A percentile compares a stretch with the other conserved stretches of the same genome.
phyloP scores from a whole-genome alignment of 2,888 invertebrate genomes.

The Odontomyia ornata region DNA sequence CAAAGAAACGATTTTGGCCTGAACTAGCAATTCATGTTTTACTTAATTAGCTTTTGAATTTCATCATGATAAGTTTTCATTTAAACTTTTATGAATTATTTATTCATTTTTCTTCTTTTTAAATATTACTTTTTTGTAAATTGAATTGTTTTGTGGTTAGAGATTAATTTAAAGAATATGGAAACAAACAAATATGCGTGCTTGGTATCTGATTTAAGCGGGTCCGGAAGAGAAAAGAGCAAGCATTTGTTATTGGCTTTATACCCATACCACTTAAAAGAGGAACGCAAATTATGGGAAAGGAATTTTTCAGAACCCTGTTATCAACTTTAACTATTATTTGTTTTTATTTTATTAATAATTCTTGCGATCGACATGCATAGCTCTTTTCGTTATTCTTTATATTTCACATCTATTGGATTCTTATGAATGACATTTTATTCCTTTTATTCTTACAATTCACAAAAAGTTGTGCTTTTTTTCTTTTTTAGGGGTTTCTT shows the following conservation, averaged over 20 bases:
- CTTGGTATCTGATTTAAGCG: not conserved
- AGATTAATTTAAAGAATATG: slow-evolving; percentile 29
- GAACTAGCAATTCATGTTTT: too few species aligned
- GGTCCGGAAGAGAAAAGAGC: too few species aligned
- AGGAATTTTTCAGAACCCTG: too few species aligned
- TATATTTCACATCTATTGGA: slow-evolving; percentile 22
- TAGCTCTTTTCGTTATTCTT: slow-evolving; percentile 12
- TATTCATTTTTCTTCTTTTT: slow-evolving; percentile 36
- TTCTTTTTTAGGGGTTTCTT: slow-evolving; percentile 14
- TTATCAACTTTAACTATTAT: too few species aligned
- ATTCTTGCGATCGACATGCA: too few species aligned
- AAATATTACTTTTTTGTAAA: slow-evolving; percentile 25
- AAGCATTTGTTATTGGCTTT: too few species aligned
- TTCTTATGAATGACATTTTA: not conserved
- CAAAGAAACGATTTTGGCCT: too few species aligned
- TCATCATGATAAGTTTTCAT: slow-evolving; percentile 38
- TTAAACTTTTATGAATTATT: slow-evolving; percentile 43
- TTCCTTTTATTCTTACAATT: not conserved
- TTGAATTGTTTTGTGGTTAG: slow-evolving; percentile 20
- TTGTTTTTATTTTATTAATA: too few species aligned
- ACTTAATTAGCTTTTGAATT: slow-evolving; percentile 42
- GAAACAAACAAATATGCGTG: slow-evolving; percentile 4
- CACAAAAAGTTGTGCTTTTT: not conserved
- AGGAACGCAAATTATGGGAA: too few species aligned
- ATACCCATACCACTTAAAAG: too few species aligned